Conservation (phyloP, 2,888 invertebrate genomes). For the Lysandra bellargus region DNA sequence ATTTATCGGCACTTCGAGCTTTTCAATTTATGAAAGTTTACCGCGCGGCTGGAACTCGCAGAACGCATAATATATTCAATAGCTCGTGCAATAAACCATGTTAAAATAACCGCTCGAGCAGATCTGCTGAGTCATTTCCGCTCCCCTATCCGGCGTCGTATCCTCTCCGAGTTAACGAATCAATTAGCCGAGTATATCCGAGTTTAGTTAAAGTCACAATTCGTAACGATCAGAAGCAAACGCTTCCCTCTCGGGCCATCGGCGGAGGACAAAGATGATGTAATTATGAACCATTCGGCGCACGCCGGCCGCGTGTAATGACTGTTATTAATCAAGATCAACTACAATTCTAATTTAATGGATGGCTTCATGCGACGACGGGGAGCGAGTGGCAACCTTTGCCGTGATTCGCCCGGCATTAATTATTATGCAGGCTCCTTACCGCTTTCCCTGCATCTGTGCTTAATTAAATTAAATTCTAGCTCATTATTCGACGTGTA, state of each 20-base stretch:
- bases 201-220: constrained; percentile 63
- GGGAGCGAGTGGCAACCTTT: constrained; percentile 32
- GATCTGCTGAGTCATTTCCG: constrained; percentile 54
- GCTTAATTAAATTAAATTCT: constrained; percentile 9
- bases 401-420: constrained; percentile 31
- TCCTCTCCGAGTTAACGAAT: constrained; percentile 49
- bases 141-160: constrained; percentile 55
- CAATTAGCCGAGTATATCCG: constrained; percentile 51
- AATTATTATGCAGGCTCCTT: constrained; percentile 36
- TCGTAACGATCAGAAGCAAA: constrained; percentile 71
- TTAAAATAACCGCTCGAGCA: constrained; percentile 22
- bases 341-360: constrained; percentile 43
- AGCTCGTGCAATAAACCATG: background rate
- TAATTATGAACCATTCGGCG: constrained; percentile 76
- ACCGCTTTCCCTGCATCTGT: constrained; percentile 26
- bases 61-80: constrained; percentile 15
- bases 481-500: constrained; percentile 38
- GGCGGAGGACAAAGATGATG: constrained; percentile 71
- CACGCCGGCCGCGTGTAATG: constrained; percentile 61
- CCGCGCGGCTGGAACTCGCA: background rate
- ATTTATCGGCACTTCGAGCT: constrained; percentile 6
- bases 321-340: constrained; percentile 63
- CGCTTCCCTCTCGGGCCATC: constrained; percentile 60
- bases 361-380: constrained; percentile 36
- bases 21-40: background rate